Evolutionary conservation across 2,888 invertebrate species (phyloP).

Genomic region (Tanytarsus gracilentus): DNA sequence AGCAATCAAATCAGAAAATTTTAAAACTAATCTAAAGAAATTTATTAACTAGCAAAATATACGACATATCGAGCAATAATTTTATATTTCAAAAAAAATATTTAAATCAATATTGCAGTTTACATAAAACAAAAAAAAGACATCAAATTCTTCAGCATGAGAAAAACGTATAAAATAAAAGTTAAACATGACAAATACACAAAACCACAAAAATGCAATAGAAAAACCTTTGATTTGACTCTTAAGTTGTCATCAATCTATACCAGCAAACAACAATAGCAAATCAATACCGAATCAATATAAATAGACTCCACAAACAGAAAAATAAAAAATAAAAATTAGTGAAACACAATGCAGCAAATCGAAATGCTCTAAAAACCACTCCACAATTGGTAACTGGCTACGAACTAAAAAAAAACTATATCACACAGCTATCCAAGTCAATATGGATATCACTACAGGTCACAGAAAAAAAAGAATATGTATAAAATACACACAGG

Average conservation of each 20-base stretch:
- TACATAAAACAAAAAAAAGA: background rate
- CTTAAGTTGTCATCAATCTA: conserved; percentile 15
- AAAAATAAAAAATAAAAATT: too few species aligned
- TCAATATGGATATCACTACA: background rate
- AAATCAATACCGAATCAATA: too few species aligned
- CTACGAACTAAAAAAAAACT: too few species aligned
- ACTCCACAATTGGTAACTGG: too few species aligned
- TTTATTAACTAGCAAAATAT: conserved; percentile 2
- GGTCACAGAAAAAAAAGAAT: conserved; percentile 1
- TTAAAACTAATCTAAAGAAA: background rate
- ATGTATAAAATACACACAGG: background rate
- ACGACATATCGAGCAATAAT: conserved; percentile 11
- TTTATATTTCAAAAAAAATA: background rate
- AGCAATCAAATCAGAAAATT: background rate
- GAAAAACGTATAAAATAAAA: conserved; percentile 12
- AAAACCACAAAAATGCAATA: conserved; percentile 24
- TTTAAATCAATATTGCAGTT: background rate
- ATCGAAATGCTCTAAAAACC: too few species aligned
- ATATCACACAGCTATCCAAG: background rate
- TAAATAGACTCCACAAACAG: too few species aligned
- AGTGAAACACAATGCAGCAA: too few species aligned
- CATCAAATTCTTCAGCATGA: background rate
- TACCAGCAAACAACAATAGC: conserved; percentile 13
- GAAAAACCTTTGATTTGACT: conserved; percentile 19
- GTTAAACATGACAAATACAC: conserved; percentile 2